Percentiles rank a stretch among this genome's conserved stretches.
phyloP scores from a whole-genome alignment of 2,113 vertebrate species.

The Xenopus tropicalis region DNA sequence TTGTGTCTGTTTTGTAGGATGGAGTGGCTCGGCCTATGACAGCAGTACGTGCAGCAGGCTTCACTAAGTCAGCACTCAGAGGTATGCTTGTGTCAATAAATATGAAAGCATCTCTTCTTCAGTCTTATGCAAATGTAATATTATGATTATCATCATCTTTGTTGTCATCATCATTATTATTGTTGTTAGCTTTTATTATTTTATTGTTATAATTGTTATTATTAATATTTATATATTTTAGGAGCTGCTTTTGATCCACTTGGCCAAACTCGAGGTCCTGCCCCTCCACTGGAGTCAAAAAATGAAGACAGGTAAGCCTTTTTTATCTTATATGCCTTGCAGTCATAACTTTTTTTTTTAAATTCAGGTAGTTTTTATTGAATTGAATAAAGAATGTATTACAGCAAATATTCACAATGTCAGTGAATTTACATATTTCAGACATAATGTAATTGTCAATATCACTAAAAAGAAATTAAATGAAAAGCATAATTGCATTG shows the following conservation, averaged over 20 bases:
- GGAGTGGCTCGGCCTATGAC: constrained; percentile 89
- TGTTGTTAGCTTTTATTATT: too few relatives aligned
- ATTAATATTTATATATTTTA: constrained; percentile 51
- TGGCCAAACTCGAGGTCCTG: constrained; percentile 82
- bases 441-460: too few relatives aligned
- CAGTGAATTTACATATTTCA: too few relatives aligned
- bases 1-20: constrained; percentile 64
- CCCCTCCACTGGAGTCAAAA: constrained; percentile 79
- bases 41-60: constrained; percentile 90
- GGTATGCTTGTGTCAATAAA: constrained; percentile 59
- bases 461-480: too few relatives aligned
- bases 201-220: too few relatives aligned
- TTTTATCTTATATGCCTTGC: neutral
- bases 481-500: too few relatives aligned
- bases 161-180: too few relatives aligned
- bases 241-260: constrained; percentile 87
- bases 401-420: too few relatives aligned
- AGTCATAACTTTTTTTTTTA: constrained; percentile 19
- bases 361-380: too few relatives aligned
- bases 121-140: neutral
- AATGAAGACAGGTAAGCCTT: constrained; percentile 84
- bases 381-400: too few relatives aligned
- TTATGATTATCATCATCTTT: neutral
- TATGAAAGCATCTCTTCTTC: neutral
- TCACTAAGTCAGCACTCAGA: constrained; percentile 75